These are phyloP conservation scores for Lordiphosa collinella DNA, from an alignment of 1,140 invertebrate species.

Conservation along the genomic window DNA sequence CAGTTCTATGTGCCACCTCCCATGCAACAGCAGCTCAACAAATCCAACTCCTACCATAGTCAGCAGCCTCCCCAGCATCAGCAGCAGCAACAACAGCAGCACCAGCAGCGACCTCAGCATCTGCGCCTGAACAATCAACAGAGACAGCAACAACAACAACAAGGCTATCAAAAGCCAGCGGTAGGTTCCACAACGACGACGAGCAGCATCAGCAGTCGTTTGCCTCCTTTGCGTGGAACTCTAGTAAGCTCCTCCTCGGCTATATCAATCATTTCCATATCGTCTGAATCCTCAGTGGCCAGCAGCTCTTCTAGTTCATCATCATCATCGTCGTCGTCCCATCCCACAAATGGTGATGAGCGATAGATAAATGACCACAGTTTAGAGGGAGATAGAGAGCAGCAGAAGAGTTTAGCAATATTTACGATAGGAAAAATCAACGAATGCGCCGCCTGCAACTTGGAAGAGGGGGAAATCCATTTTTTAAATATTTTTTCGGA, in stretches of 20 bases:
- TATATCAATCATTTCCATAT: conserved; percentile 77
- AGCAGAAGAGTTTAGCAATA: background rate
- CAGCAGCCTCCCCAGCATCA: conserved; percentile 25
- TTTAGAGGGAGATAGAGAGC: background rate
- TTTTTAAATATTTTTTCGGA: too few relatives aligned
- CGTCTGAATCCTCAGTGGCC: conserved; percentile 72
- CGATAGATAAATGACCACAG: conserved; percentile 12
- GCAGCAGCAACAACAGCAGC: conserved; percentile 32
- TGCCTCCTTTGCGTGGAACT: conserved; percentile 53
- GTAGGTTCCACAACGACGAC: conserved; percentile 21
- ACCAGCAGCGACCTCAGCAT: conserved; percentile 15
- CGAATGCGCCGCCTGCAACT: too few relatives aligned
- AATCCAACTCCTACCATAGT: conserved; percentile 42
- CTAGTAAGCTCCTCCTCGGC: conserved; percentile 65
- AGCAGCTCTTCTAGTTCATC: conserved; percentile 57
- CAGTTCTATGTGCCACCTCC: conserved; percentile 77
- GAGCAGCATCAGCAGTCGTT: conserved; percentile 13
- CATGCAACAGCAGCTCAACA: conserved; percentile 70
- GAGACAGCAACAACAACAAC: conserved; percentile 1
- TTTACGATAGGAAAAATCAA: too few relatives aligned
- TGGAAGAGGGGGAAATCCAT: too few relatives aligned
- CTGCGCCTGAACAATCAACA: background rate
- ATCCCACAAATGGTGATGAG: conserved; percentile 32
- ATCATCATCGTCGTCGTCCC: conserved; percentile 42
- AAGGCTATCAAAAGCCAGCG: conserved; percentile 8